These are phyloP conservation scores for Petrophora chlorosata DNA, from an alignment of 2,888 invertebrate genomes.

Conservation along the genomic window DNA sequence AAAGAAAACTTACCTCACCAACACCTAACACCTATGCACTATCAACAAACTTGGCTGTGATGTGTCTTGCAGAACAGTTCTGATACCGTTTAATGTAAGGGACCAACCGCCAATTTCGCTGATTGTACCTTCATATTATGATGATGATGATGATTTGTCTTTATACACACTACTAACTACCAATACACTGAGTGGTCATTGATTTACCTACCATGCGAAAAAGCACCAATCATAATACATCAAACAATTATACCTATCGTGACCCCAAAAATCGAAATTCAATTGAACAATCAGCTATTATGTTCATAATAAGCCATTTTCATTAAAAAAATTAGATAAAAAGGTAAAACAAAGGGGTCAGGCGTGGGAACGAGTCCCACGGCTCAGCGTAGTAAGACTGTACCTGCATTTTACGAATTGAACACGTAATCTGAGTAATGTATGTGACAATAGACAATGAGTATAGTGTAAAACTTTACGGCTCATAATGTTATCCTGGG, in stretches of 20 bases:
- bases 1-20: too few species aligned
- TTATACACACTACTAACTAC: neutral
- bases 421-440: conserved; percentile 33
- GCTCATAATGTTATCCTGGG: conserved; percentile 35
- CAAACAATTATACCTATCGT: conserved; percentile 25
- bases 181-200: conserved; percentile 1
- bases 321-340: conserved; percentile 70
- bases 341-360: conserved; percentile 61
- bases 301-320: conserved; percentile 68
- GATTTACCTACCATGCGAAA: conserved; percentile 1
- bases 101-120: too few species aligned
- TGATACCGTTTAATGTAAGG: too few species aligned
- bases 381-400: conserved; percentile 37
- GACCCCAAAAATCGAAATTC: conserved; percentile 54
- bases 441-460: conserved; percentile 39
- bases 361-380: conserved; percentile 73
- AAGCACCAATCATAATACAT: conserved; percentile 23
- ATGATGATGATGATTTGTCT: too few species aligned
- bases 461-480: conserved; percentile 38
- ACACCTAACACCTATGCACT: too few species aligned
- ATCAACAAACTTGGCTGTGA: too few species aligned
- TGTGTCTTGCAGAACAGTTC: too few species aligned
- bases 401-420: conserved; percentile 43
- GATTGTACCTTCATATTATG: too few species aligned
- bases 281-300: conserved; percentile 80